Conservation (phyloP, 2,888 invertebrate species). For the Emmelina monodactyla region DNA sequence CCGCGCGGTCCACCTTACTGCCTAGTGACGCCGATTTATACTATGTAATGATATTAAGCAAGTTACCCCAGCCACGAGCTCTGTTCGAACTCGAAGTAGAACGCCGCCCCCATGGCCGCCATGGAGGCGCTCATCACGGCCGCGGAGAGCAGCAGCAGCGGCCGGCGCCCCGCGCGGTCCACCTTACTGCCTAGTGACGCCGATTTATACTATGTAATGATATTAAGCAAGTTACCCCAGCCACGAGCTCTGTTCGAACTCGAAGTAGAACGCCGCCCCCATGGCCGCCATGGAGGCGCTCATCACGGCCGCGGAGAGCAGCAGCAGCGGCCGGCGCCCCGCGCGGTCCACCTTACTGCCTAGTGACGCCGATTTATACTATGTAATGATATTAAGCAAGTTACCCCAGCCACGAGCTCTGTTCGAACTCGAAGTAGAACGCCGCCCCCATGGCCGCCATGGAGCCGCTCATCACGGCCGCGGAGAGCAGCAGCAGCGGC, state of each 20-base stretch:
- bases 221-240: conserved; percentile 35
- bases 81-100: conserved; percentile 50
- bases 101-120: conserved; percentile 61
- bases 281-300: conserved; percentile 57
- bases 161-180: conserved; percentile 68
- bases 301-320: conserved; percentile 65
- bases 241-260: conserved; percentile 37
- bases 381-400: background rate
- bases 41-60: no score
- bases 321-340: conserved; percentile 67
- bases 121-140: conserved; percentile 59
- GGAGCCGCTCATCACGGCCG: conserved; percentile 57
- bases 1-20: conserved; percentile 69
- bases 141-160: conserved; percentile 67
- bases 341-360: conserved; percentile 68
- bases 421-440: conserved; percentile 54
- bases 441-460: conserved; percentile 63
- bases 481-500: conserved; percentile 66
- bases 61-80: conserved; percentile 44
- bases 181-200: no score
- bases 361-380: no score
- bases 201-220: no score
- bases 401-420: conserved; percentile 47
- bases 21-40: no score
- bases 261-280: conserved; percentile 62